phyloP scores from a whole-genome alignment of 1,140 invertebrate genomes.

The Formica exsecta region DNA sequence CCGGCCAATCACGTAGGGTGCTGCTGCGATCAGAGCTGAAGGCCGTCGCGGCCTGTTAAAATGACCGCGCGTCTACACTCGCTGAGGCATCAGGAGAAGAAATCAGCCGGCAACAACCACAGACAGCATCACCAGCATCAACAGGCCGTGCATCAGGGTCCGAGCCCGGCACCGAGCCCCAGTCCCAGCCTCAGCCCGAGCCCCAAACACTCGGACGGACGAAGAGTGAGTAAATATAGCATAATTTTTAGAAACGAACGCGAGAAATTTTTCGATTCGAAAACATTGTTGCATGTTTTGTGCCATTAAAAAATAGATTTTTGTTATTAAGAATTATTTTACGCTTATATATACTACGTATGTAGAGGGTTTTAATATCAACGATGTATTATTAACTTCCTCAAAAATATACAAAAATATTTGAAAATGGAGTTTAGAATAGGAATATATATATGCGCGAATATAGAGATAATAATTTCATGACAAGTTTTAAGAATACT shows the following conservation, averaged over 20 bases:
- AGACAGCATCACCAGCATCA: slow-evolving; percentile 79
- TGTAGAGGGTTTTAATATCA: neutral
- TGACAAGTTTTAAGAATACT: neutral
- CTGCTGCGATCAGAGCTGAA: slow-evolving; percentile 63
- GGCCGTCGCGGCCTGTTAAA: slow-evolving; percentile 84
- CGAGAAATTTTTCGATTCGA: neutral
- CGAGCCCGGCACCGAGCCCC: slow-evolving; percentile 81
- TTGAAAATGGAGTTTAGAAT: neutral
- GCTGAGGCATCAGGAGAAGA: slow-evolving; percentile 85
- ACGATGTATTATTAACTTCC: neutral
- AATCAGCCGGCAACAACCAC: slow-evolving; percentile 78
- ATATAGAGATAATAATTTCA: neutral
- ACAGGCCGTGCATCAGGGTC: slow-evolving; percentile 77
- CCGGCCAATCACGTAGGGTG: slow-evolving; percentile 77
- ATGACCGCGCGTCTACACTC: slow-evolving; percentile 86
- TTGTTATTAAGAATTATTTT: neutral
- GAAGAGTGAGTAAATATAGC: slow-evolving; percentile 82
- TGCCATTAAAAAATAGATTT: neutral
- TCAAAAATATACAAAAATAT: neutral
- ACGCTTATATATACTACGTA: too few species aligned
- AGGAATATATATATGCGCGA: neutral
- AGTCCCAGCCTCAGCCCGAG: slow-evolving; percentile 84
- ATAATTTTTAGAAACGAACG: neutral
- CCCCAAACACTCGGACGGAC: slow-evolving; percentile 85
- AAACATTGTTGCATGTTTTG: too few species aligned